phyloP scores from a whole-genome alignment of 2,113 vertebrate species.

The Laterallus jamaicensis region DNA sequence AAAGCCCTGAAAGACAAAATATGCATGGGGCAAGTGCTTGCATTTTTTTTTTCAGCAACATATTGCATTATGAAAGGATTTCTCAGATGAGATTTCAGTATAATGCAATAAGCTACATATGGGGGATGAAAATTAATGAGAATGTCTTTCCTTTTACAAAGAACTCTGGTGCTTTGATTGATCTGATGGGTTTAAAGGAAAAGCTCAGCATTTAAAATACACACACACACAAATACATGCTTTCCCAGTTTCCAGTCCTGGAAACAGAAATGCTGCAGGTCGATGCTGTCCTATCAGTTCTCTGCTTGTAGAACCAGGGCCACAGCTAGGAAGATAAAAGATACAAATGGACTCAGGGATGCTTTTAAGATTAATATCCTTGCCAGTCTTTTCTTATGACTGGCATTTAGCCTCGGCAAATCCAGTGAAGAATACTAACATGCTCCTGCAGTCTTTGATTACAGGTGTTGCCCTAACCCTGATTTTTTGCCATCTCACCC shows the following conservation, averaged over 20 bases:
- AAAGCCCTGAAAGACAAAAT: not conserved
- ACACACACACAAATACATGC: not conserved
- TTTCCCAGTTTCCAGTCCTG: not conserved
- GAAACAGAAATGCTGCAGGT: not conserved
- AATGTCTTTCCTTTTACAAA: not conserved
- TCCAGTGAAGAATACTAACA: not conserved
- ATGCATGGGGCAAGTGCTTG: not conserved
- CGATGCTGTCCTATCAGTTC: not conserved
- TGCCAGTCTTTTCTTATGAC: not conserved
- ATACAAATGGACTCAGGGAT: not conserved
- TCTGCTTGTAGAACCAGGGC: not conserved
- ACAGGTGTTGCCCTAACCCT: not conserved
- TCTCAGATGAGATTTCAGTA: slow-evolving; percentile 2
- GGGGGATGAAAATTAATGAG: slow-evolving; percentile 22
- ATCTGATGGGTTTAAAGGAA: not conserved
- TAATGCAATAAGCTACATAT: not conserved
- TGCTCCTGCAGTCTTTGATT: not conserved
- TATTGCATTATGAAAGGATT: slow-evolving; percentile 13
- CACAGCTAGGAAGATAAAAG: not conserved
- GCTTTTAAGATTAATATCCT: not conserved
- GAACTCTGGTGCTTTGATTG: not conserved
- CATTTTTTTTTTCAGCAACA: not conserved
- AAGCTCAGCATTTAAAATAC: not conserved
- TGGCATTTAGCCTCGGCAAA: not conserved
- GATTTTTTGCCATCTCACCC: not conserved